Evolutionary conservation across 2,113 vertebrate species (phyloP).

Genomic region (Sorex araneus): DNA sequence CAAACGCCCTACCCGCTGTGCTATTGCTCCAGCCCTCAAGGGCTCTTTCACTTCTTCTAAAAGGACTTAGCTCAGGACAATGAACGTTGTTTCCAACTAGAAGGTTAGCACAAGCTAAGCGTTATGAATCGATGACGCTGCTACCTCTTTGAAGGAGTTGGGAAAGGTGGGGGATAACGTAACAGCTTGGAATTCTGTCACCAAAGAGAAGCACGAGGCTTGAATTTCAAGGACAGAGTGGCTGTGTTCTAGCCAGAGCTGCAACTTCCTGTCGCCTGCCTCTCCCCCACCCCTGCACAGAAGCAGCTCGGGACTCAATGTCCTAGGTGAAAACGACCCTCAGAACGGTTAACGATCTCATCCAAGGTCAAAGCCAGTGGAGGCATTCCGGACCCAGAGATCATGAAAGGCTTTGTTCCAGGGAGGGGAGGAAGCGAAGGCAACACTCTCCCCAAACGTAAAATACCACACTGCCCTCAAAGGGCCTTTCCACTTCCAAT

Average conservation of each 20-base stretch:
- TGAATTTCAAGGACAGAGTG: neutral
- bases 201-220: too few relatives aligned
- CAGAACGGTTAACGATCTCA: neutral
- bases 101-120: too few relatives aligned
- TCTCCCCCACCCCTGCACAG: too few relatives aligned
- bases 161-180: neutral
- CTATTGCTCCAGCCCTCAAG: too few relatives aligned
- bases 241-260: neutral
- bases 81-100: too few relatives aligned
- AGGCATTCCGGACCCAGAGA: neutral
- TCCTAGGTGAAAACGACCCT: neutral
- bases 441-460: neutral
- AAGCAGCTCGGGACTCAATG: too few relatives aligned
- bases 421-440: neutral
- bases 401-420: neutral
- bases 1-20: too few relatives aligned
- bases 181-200: neutral
- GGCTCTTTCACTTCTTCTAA: too few relatives aligned
- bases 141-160: neutral
- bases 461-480: neutral
- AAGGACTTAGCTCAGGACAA: too few relatives aligned
- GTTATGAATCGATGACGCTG: neutral
- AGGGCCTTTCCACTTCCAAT: neutral
- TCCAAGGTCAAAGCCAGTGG: neutral
- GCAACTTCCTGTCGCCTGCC: neutral